Conservation (phyloP, 2,113 vertebrate genomes). For the Phrynosoma blainvillii region DNA sequence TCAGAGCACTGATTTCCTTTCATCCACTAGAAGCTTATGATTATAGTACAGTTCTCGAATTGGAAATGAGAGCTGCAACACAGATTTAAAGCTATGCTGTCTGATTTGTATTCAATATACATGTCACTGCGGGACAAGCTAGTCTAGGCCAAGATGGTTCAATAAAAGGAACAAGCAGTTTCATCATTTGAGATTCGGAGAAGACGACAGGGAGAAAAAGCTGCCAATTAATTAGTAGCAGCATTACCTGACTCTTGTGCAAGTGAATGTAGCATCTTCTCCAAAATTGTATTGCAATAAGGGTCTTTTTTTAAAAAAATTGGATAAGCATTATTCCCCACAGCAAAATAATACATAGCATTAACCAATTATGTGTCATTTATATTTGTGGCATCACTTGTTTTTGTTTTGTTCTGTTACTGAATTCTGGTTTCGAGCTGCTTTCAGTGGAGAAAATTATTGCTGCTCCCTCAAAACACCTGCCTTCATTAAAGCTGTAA, state of each 20-base stretch:
- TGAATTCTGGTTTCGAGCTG: constrained; percentile 36
- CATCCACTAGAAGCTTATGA: constrained; percentile 91
- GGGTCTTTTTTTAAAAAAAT: constrained; percentile 17
- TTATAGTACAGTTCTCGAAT: constrained; percentile 93
- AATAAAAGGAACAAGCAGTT: constrained; percentile 74
- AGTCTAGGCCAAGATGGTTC: constrained; percentile 78
- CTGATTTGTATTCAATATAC: constrained; percentile 96
- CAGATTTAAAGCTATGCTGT: constrained; percentile 82
- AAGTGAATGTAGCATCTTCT: constrained; percentile 51
- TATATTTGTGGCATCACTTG: constrained; percentile 50
- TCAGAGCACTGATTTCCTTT: constrained; percentile 91
- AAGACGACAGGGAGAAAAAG: constrained; percentile 27
- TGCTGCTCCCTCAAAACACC: constrained; percentile 47
- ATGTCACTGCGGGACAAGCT: constrained; percentile 90
- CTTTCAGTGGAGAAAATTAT: constrained; percentile 35
- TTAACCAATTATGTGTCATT: constrained; percentile 44
- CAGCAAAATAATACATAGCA: constrained; percentile 17
- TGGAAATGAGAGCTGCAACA: constrained; percentile 90
- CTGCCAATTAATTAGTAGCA: constrained; percentile 76
- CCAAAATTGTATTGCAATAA: constrained; percentile 55
- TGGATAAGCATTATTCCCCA: constrained; percentile 38
- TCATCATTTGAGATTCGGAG: constrained; percentile 70
- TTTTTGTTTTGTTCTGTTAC: constrained; percentile 14
- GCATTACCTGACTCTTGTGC: constrained; percentile 63
- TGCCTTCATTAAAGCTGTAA: constrained; percentile 45